Conservation (phyloP, 2,113 vertebrate species). For the Boulengeromyrus knoepffleri region DNA sequence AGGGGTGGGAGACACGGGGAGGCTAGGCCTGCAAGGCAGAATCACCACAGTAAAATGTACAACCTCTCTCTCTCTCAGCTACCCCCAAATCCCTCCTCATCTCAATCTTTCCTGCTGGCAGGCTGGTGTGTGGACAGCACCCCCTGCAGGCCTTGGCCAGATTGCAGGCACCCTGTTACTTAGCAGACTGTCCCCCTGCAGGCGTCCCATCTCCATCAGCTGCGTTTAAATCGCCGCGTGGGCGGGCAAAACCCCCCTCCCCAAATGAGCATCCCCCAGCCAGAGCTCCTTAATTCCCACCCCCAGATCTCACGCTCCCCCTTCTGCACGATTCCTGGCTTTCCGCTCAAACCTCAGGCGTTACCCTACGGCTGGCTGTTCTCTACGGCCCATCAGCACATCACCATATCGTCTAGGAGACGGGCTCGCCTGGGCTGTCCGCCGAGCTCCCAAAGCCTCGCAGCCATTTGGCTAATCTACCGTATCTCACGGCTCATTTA, state of each 20-base stretch:
- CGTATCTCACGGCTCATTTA: not conserved
- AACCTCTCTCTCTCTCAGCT: not conserved
- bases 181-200: not conserved
- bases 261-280: too few species aligned
- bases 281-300: not conserved
- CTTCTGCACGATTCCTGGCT: not conserved
- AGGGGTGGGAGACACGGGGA: not conserved
- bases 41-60: not conserved
- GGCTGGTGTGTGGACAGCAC: not conserved
- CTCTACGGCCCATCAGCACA: not conserved
- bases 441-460: too few species aligned
- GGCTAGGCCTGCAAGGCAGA: not conserved
- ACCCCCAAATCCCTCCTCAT: not conserved
- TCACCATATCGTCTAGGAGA: not conserved
- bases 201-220: not conserved
- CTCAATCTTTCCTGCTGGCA: not conserved
- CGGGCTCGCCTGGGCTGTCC: too few species aligned
- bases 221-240: not conserved
- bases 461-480: not conserved
- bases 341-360: not conserved
- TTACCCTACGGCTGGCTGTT: not conserved
- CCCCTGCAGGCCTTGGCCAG: not conserved
- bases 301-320: not conserved
- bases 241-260: not conserved
- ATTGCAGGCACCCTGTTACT: not conserved